Evolutionary conservation across 2,113 vertebrate genomes (phyloP).

Genomic region (Protomyctophum bolini): DNA sequence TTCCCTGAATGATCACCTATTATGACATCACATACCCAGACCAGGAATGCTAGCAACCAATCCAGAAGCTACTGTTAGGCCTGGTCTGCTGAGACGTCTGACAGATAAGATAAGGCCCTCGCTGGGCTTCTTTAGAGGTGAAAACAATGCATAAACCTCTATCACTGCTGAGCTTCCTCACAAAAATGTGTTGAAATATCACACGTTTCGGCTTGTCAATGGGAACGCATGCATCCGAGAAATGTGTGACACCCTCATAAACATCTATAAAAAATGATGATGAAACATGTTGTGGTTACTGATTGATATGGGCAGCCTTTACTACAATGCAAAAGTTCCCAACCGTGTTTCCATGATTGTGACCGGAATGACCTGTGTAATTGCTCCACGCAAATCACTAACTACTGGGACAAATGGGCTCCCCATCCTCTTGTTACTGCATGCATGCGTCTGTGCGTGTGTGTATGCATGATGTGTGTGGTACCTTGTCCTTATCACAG

Average conservation of each 20-base stretch:
- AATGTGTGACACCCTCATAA: conserved; percentile 55
- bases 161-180: conserved; percentile 19
- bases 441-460: background rate
- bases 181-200: conserved; percentile 32
- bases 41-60: background rate
- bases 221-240: conserved; percentile 41
- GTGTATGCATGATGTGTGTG: conserved; percentile 25
- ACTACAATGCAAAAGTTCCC: conserved; percentile 34
- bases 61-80: conserved; percentile 13
- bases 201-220: conserved; percentile 49
- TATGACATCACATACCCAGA: background rate
- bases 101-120: conserved; percentile 43
- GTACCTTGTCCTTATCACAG: conserved; percentile 31
- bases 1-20: too few species aligned
- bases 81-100: conserved; percentile 16
- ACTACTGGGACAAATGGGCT: conserved; percentile 53
- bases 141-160: conserved; percentile 17
- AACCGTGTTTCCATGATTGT: conserved; percentile 58
- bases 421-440: conserved; percentile 36
- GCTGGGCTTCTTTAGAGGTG: conserved; percentile 8
- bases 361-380: conserved; percentile 76
- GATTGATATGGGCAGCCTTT: conserved; percentile 63
- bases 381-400: conserved; percentile 74
- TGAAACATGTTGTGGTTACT: conserved; percentile 72
- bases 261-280: conserved; percentile 67